Conservation (phyloP, 2,113 vertebrate genomes). For the Pimephales promelas region DNA sequence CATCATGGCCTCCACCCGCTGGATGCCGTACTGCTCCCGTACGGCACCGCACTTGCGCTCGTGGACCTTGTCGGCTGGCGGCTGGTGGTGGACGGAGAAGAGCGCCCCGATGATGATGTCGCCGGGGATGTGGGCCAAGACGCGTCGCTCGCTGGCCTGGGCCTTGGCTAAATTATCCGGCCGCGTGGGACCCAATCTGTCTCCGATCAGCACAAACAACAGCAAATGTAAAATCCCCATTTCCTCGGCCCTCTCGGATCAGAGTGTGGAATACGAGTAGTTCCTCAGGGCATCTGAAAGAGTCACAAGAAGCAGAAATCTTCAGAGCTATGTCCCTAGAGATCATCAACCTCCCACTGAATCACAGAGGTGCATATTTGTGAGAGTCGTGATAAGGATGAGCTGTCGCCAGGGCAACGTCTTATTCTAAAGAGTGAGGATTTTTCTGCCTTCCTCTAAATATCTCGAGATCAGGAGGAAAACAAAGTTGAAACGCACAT, state of each 20-base stretch:
- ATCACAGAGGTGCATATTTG: slow-evolving; percentile 42
- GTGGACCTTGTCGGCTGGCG: slow-evolving; percentile 95
- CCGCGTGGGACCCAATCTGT: slow-evolving; percentile 69
- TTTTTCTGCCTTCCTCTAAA: slow-evolving; percentile 67
- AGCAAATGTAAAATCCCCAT: slow-evolving; percentile 54
- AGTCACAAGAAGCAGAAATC: slow-evolving; percentile 29
- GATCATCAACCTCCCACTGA: slow-evolving; percentile 36
- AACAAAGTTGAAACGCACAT: background rate
- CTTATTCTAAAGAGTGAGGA: slow-evolving; percentile 52
- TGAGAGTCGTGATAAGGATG: slow-evolving; percentile 60
- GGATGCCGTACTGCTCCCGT: slow-evolving; percentile 97
- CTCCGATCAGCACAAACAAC: slow-evolving; percentile 57
- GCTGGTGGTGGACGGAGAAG: slow-evolving; percentile 98
- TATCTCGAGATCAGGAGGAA: slow-evolving; percentile 52
- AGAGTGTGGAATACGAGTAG: slow-evolving; percentile 33
- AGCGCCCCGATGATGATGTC: slow-evolving; percentile 97
- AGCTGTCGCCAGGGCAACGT: slow-evolving; percentile 56
- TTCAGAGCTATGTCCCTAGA: slow-evolving; percentile 35
- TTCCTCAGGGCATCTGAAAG: slow-evolving; percentile 48
- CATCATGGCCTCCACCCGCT: slow-evolving; percentile 97
- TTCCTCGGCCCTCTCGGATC: slow-evolving; percentile 37
- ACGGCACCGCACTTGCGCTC: slow-evolving; percentile 96
- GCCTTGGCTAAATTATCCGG: slow-evolving; percentile 75
- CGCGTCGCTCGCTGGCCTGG: slow-evolving; percentile 90
- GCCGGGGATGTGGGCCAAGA: slow-evolving; percentile 91